phyloP scores from a whole-genome alignment of 2,888 invertebrate species.

The Enchytraeus crypticus region DNA sequence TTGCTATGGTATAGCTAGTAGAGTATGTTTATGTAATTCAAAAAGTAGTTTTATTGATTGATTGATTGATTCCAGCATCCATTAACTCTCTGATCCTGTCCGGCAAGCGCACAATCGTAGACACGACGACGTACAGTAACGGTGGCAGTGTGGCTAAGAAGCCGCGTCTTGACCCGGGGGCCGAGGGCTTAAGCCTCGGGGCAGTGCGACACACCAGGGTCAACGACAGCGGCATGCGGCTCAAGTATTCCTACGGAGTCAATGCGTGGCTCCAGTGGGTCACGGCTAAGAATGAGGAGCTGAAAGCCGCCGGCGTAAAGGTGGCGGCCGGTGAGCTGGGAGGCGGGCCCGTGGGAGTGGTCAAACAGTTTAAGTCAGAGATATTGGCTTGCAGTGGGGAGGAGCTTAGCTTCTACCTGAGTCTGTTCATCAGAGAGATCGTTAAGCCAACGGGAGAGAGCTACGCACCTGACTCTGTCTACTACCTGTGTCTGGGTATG shows the following conservation, averaged over 20 bases:
- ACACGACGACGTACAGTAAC: not conserved
- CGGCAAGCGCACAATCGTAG: not conserved
- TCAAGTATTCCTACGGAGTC: conserved; percentile 14
- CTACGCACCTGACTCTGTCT: conserved; percentile 9
- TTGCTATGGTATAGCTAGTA: no score
- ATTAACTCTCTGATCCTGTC: not conserved
- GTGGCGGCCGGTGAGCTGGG: no score
- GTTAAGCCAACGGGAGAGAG: conserved; percentile 11
- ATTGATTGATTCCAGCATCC: no score
- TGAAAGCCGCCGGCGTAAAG: not conserved
- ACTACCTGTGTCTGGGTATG: conserved; percentile 13
- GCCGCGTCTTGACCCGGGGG: not conserved
- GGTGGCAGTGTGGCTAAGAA: not conserved
- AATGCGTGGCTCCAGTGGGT: conserved; percentile 14
- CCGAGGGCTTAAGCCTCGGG: not conserved
- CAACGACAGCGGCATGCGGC: conserved; percentile 9
- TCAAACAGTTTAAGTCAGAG: conserved; percentile 9
- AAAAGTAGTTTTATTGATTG: no score
- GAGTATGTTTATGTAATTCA: no score
- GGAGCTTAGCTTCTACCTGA: conserved; percentile 8
- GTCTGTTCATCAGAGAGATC: conserved; percentile 6
- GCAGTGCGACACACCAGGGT: conserved; percentile 1
- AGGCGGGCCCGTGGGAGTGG: not conserved
- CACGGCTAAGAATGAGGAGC: conserved; percentile 7
- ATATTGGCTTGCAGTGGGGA: conserved; percentile 3